Evolutionary conservation across 2,888 invertebrate species (phyloP).

Genomic region (Idaea straminata): DNA sequence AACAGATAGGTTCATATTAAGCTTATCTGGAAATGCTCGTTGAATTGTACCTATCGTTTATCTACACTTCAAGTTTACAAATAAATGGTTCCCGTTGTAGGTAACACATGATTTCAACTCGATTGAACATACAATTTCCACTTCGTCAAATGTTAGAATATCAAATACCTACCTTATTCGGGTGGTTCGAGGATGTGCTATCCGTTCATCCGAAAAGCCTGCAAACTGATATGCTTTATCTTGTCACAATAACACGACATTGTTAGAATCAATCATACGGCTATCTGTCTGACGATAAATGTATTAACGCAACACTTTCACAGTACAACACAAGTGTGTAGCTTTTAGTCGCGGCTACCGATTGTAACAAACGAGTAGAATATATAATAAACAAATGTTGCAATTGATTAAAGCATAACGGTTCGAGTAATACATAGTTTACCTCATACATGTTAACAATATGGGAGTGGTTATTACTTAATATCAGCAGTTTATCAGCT

Average conservation of each 20-base stretch:
- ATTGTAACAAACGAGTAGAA: conserved; percentile 17
- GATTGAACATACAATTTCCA: conserved; percentile 56
- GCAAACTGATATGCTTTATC: conserved; percentile 55
- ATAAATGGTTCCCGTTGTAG: conserved; percentile 33
- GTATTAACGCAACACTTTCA: conserved; percentile 22
- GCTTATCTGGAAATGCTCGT: conserved; percentile 30
- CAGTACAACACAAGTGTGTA: conserved; percentile 27
- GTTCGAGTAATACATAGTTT: conserved; percentile 44
- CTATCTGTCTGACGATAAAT: conserved; percentile 40
- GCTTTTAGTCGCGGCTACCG: conserved; percentile 18
- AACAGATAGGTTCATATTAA: conserved; percentile 5
- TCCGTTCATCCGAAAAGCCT: conserved; percentile 59
- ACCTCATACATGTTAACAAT: conserved; percentile 57
- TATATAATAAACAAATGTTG: conserved; percentile 5
- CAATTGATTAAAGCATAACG: conserved; percentile 15
- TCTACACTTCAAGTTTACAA: conserved; percentile 24
- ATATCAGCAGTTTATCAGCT: conserved; percentile 69
- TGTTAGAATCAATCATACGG: conserved; percentile 42
- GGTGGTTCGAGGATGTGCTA: conserved; percentile 40
- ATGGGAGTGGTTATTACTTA: conserved; percentile 73
- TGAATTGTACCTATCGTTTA: conserved; percentile 17
- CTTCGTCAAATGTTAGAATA: conserved; percentile 49
- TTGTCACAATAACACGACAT: conserved; percentile 39
- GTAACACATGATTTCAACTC: conserved; percentile 45
- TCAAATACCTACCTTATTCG: conserved; percentile 37